These are phyloP conservation scores for Oophaga sylvatica DNA, from an alignment of 2,797 vertebrate genomes.

Conservation along the genomic window DNA sequence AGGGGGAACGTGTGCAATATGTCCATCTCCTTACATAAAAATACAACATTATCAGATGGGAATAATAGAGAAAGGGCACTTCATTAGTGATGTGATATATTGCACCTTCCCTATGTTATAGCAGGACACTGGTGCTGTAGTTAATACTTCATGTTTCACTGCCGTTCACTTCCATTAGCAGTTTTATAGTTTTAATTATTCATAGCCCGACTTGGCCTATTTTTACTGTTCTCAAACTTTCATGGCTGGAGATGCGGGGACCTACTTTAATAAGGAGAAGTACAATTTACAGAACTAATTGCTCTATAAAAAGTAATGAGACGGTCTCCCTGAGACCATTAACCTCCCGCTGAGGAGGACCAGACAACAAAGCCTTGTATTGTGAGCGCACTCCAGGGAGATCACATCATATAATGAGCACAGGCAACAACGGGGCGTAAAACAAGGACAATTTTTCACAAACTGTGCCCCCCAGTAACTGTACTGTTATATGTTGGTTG, in stretches of 20 bases:
- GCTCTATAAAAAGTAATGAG: constrained; percentile 29
- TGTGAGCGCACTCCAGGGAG: neutral
- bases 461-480: neutral
- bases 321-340: neutral
- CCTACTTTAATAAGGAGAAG: constrained; percentile 40
- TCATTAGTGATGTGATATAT: neutral
- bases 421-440: neutral
- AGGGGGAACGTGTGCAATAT: too few relatives aligned
- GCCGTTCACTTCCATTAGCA: constrained; percentile 37
- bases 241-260: constrained; percentile 27
- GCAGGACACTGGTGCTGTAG: neutral
- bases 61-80: neutral
- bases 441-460: neutral
- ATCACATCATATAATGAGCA: neutral
- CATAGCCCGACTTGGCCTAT: constrained; percentile 55
- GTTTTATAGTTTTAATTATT: constrained; percentile 60
- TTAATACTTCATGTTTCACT: constrained; percentile 24
- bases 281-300: constrained; percentile 47
- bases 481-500: neutral
- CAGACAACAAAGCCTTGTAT: constrained; percentile 18
- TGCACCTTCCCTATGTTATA: neutral
- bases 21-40: too few relatives aligned
- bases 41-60: too few relatives aligned
- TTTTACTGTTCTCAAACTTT: constrained; percentile 53
- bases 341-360: constrained; percentile 1